Evolutionary conservation across 2,888 invertebrate genomes (phyloP).

Genomic region (Tipula unca): DNA sequence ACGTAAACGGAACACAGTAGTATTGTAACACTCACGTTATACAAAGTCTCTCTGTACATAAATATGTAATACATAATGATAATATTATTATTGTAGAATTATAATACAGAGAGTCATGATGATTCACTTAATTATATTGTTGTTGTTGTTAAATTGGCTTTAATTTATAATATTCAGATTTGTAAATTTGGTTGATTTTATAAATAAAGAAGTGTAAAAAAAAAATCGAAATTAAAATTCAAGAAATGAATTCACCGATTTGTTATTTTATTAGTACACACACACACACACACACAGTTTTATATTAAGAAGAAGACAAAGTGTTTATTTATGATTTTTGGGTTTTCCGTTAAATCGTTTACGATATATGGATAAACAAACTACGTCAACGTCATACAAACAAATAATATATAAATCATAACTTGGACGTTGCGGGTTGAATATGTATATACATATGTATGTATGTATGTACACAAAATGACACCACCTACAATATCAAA

Average conservation of each 20-base stretch:
- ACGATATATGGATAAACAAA: not conserved
- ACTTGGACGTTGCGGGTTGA: too few species aligned
- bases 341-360: not conserved
- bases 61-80: not conserved
- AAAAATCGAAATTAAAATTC: not conserved
- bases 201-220: not conserved
- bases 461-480: not conserved
- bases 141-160: not conserved
- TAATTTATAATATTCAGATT: not conserved
- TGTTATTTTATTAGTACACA: not conserved
- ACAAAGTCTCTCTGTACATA: too few species aligned
- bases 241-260: not conserved
- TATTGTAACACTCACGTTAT: too few species aligned
- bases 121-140: not conserved
- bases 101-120: not conserved
- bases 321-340: not conserved
- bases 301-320: not conserved
- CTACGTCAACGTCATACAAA: not conserved
- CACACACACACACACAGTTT: not conserved
- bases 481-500: not conserved
- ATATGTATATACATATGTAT: too few species aligned
- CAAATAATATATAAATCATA: not conserved
- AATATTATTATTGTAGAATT: not conserved
- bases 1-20: too few species aligned
- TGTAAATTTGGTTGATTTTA: not conserved